Evolutionary conservation across 2,113 vertebrate genomes (phyloP), one percentile per base, ranked within the genome.

Genomic region (Coryphaenoides rupestris): DNA sequence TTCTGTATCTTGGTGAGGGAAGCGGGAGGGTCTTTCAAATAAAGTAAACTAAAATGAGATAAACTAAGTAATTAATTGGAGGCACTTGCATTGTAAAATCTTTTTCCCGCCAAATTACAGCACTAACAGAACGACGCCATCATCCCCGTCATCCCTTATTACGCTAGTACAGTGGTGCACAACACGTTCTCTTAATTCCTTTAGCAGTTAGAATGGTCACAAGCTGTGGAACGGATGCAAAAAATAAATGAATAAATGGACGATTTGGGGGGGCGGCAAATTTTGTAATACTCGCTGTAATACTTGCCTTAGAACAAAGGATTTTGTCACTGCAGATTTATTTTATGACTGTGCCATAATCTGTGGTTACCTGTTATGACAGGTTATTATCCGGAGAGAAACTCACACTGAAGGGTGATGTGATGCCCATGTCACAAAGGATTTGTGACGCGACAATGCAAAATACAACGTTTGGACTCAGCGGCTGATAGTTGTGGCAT

Each of bases 341-440:
- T 87, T 79, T 86, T 87, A 86, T 86, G 85, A 88, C 84, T 88
- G 87, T 88, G 87, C 87, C 87, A 88, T 88, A 88, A 86, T 82
- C 79, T 85, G 75, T 82, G 55, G 79, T 88, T 84, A 82, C 85
- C 87, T 88, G 87, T 87, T 87, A 86, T 87, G 72, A 87, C 85
- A 87, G 87, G 87, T 77, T n/a, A 78, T 82, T 84, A 84, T 75
- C 73, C 65, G 77, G 74, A 68, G 58, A 55, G 71, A 77, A 80
- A 76, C 53, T 15, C 46, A 72, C 66, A 75, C 65, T 59, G 19
- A 52, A 21, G 66, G 55, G 73, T 56, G 70, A 65, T 12, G 40
- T 19, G 70, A 60, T n/a, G n/a, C n/a, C n/a, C n/a, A n/a, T n/a
- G n/a, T n/a, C n/a, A n/a, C n/a, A n/a, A n/a, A 6, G 13, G 19